Base-by-base conservation (phyloP, 2,797 vertebrate genomes). In the Morelia viridis region DNA sequence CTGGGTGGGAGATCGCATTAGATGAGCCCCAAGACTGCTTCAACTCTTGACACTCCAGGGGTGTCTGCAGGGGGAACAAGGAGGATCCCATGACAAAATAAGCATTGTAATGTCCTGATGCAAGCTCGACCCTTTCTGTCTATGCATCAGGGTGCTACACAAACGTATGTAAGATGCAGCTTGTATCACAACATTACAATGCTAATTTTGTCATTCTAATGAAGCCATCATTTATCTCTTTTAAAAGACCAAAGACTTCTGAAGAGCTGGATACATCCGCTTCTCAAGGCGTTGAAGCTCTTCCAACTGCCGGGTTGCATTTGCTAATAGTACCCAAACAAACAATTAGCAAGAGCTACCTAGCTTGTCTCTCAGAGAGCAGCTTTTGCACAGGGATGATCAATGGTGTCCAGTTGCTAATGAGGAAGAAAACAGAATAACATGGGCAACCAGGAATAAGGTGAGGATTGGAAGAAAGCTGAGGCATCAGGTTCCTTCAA, bases 341-440 rank as follows among this genome's bases (percentile, higher is more conserved):
- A 93, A 91, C 85, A 64, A 85, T 53, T 65, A 93, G 86, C 60
- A 50, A 65, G 31, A 84, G 35, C 85, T 61, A 12, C 28, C 24
- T 84, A 50, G 50, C 86, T 93, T 7, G 9, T 19, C 19, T 35
- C 62, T 28, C 53, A 0, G 53, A 65, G 13, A 56, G 13, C 5
- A 2, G 58, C 46, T 80, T 50, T 46, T 8, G 41, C 41, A 22
- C 13, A 90, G 46, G 71, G 71, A 71, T 7, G 28, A 91, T 91
- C 89, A 85, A 85, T 68, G 65, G 71, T 28, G 5, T 58, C 76
- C n/a, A 5, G 17, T 26, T 22, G 0, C 61, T 89, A 93, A 93
- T 61, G 61, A 89, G 61, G 56, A 71, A 28, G 56, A 46, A 64
- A 87, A 76, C 46, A 22, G 46, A 41, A 11, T 61, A 61, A 76